Percentiles rank a stretch among this genome's conserved stretches.
Conservation (phyloP, 2,888 invertebrate genomes). For the Chouioia cunea region DNA sequence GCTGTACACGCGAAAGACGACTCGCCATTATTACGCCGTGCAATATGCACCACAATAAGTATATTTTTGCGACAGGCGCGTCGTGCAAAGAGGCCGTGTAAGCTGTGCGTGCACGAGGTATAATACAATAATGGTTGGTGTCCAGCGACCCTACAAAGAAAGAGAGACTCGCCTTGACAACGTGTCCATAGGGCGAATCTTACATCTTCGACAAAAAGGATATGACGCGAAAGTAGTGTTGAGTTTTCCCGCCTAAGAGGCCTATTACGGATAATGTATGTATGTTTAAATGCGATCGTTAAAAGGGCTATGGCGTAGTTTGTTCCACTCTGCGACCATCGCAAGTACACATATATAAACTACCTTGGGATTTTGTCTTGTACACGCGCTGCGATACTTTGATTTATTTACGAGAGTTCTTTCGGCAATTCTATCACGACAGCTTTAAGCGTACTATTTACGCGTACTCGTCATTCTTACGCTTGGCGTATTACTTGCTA, state of each 20-base stretch:
- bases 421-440: too few species aligned
- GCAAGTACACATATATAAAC: not conserved
- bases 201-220: too few species aligned
- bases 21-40: conserved; percentile 33
- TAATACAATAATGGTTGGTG: conserved; percentile 27
- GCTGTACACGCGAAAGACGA: not conserved
- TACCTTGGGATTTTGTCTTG: not conserved
- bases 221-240: too few species aligned
- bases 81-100: not conserved
- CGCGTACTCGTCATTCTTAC: too few species aligned
- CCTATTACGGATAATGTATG: conserved; percentile 47
- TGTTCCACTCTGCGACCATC: conserved; percentile 41
- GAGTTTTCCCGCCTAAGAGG: conserved; percentile 21
- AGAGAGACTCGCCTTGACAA: too few species aligned
- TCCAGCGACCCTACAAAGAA: too few species aligned
- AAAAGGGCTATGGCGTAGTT: conserved; percentile 48
- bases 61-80: conserved; percentile 11
- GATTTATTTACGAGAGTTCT: too few species aligned
- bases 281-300: conserved; percentile 53
- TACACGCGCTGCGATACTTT: not conserved
- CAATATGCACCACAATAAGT: conserved; percentile 36
- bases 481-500: too few species aligned
- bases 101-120: too few species aligned
- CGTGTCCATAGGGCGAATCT: too few species aligned
- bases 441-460: too few species aligned